Percentiles rank a stretch among this genome's conserved stretches.
Evolutionary conservation across 2,113 vertebrate species (phyloP).

Genomic region (Trogon melanurus): DNA sequence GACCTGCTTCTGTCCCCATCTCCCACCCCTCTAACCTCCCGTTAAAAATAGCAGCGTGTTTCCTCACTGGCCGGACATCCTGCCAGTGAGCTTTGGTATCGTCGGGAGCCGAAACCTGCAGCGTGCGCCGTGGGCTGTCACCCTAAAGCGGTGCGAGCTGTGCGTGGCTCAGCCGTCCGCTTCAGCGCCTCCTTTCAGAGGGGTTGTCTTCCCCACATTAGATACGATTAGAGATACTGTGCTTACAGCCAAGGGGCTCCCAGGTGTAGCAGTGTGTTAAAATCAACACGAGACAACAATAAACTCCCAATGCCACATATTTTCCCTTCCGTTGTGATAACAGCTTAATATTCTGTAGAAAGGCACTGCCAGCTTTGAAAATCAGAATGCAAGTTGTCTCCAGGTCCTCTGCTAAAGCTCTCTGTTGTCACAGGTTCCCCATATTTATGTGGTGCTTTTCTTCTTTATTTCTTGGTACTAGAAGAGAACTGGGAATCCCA

Average conservation of each 20-base stretch:
- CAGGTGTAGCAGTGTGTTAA: neutral
- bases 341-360: neutral
- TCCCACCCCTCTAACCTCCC: neutral
- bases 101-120: neutral
- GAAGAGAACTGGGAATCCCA: neutral
- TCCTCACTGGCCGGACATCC: neutral
- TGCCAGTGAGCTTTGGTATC: neutral
- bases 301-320: neutral
- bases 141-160: neutral
- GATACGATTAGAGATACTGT: neutral
- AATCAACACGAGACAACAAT: neutral
- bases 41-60: neutral
- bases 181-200: neutral
- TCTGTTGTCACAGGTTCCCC: neutral
- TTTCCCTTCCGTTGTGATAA: neutral
- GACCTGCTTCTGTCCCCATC: neutral
- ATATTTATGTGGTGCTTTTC: neutral
- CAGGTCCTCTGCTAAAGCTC: neutral
- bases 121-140: neutral
- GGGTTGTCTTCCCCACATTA: neutral
- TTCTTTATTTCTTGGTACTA: neutral
- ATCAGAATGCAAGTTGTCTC: neutral
- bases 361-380: neutral
- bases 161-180: neutral
- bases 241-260: neutral